Evolutionary conservation across 2,797 vertebrate species (phyloP), one percentile per base, ranked within the genome.

Genomic region (Schizopygopsis malacanthus): DNA sequence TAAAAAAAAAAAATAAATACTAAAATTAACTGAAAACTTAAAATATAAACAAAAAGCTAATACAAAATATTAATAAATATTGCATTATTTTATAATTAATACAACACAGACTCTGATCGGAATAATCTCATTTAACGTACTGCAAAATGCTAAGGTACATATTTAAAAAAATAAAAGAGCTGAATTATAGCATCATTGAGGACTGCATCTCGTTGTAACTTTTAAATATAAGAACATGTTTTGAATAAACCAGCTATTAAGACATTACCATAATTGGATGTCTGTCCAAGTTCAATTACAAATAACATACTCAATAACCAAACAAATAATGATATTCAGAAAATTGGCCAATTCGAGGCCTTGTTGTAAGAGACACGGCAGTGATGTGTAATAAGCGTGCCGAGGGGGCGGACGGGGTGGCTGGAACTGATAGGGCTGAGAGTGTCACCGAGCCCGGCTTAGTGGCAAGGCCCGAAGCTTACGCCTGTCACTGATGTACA

Each of bases 401-500:
- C 77, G 63, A 16, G 65, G 56, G 70, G 65, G 75, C 67, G 61
- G 47, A 75, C 1, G 52, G 39, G 39, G 61, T 43, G 15, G 22
- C 61, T 77, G 28, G 5, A 77, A 80, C 71, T 81, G 79, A 78
- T 87, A 69, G 39, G 76, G 65, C 41, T 79, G 41, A 47, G 39
- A 69, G 39, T 87, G 86, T 84, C 63, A 61, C 72, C 4, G 25
- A 69, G 33, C 79, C 45, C 61, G 61, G 72, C 78, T 63, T 77
- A 81, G 71, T 84, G 78, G 71, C 61, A 70, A 72, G 79, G 54
- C 73, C 73, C 28, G 13, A 84, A 85, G 94, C 92, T 96, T 95
- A 95, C 90, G 91, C 92, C 94, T 95, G 95, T 95, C 95, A 95
- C 92, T 90, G 84, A 91, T 91, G 92, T 93, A 93, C 90, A 93